Evolutionary conservation across 2,888 invertebrate genomes (phyloP), one percentile per base, ranked within the genome.

Genomic region (Tinea semifulvella): DNA sequence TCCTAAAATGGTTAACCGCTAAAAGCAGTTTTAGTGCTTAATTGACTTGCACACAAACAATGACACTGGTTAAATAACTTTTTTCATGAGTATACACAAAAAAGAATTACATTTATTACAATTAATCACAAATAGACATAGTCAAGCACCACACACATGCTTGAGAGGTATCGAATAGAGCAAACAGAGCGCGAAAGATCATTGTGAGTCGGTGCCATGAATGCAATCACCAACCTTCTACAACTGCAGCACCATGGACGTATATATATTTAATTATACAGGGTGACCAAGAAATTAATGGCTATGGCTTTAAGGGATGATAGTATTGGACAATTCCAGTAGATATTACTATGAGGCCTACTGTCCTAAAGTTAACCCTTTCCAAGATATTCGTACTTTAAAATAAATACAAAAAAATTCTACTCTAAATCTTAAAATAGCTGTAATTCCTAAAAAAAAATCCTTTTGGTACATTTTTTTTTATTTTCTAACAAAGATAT

Each of bases 111-210:
- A 2, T 31, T 14, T 31, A 3, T 11, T 31, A 13, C 6, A 8
- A 22, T 22, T 8, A 31, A 31, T 31, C 7, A 31, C 14, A 14
- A 14, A 31, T 14, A 31, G 5, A 22, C 31, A 31, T 31, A 31
- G 13, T 31, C 19, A 2, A 38, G n/a, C 18, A 38, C 38, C 38
- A 38, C 17, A 19, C 19, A 10, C 38, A 13, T 14, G 38, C 38
- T 38, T 38, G 38, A 38, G 18, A 2, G 16, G 17, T n/a, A 13
- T 46, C 42, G 48, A 51, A 53, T 61, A 61, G 58, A 57, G 54
- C 61, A 68, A 68, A 63, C 58, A 65, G 64, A 65, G 66, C 65
- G 63, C 55, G 61, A 63, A 56, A 61, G 19, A 10, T 17, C 38
- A 17, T 36, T 14, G 25, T 25, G 6, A 25, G 10, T 7, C 10